Percentiles rank a stretch among this genome's conserved stretches.
phyloP scores from a whole-genome alignment of 2,113 vertebrate genomes.

The Rattus rattus region DNA sequence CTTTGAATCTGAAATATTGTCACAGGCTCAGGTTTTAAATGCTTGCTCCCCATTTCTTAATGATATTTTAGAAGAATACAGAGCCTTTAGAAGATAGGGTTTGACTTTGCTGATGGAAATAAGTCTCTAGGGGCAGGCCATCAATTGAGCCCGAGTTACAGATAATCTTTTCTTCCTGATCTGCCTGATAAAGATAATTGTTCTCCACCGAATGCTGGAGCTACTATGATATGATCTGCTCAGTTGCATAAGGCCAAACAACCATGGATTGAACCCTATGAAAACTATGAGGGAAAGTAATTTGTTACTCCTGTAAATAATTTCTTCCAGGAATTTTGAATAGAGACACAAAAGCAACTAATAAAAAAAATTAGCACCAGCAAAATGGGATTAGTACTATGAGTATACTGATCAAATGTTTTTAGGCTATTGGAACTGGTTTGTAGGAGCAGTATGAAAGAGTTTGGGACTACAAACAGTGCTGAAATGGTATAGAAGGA shows the following conservation, averaged over 20 bases:
- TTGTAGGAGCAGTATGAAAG: background rate
- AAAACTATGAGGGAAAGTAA: background rate
- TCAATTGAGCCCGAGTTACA: background rate
- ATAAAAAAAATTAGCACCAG: background rate
- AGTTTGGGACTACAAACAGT: background rate
- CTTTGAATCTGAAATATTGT: background rate
- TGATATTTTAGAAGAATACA: background rate
- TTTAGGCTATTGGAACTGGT: background rate
- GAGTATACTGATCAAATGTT: background rate
- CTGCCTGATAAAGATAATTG: background rate
- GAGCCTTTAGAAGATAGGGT: no score
- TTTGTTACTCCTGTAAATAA: background rate
- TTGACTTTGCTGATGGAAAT: background rate
- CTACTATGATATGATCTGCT: background rate
- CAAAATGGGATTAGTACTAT: background rate
- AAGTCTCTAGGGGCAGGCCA: background rate
- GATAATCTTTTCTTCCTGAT: background rate
- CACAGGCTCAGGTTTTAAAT: background rate
- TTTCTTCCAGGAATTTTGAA: background rate
- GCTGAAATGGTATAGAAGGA: background rate
- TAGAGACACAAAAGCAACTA: background rate
- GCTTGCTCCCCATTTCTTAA: background rate
- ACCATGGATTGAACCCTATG: background rate
- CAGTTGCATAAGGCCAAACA: background rate
- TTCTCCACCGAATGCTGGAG: background rate